phyloP scores from a whole-genome alignment of 2,888 invertebrate genomes.

The Pollenia griseotomentosa region DNA sequence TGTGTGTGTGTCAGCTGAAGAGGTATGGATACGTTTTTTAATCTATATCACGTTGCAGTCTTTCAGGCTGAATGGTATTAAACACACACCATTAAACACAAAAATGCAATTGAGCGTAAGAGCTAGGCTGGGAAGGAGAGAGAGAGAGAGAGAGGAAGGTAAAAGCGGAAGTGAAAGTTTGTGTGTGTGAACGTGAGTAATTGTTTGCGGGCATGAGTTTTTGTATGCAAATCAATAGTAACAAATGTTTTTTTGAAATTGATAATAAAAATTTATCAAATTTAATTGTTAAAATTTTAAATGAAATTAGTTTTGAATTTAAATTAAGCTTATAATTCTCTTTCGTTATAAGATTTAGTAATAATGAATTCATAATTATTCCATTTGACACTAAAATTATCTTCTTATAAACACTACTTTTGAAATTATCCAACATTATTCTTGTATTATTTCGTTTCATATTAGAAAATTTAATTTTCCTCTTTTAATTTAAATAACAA shows the following conservation, averaged over 20 bases:
- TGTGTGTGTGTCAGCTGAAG: neutral
- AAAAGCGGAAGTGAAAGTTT: conserved; percentile 19
- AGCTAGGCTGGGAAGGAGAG: neutral
- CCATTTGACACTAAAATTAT: conserved; percentile 24
- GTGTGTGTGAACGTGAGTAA: neutral
- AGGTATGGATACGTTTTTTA: neutral
- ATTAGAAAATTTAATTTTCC: neutral
- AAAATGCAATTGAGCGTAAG: conserved; percentile 40
- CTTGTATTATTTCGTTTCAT: neutral
- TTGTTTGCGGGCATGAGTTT: neutral
- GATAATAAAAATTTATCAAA: neutral
- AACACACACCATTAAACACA: conserved; percentile 59
- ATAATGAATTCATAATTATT: no score
- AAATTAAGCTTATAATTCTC: no score
- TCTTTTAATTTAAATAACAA: conserved; percentile 5
- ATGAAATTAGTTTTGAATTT: no score
- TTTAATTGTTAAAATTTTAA: no score
- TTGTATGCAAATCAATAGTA: conserved; percentile 26
- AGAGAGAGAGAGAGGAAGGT: conserved; percentile 14
- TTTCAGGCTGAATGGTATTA: conserved; percentile 53
- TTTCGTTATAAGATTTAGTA: no score
- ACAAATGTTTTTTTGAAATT: conserved; percentile 38
- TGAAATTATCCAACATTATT: no score
- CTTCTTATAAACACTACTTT: neutral
- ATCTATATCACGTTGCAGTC: conserved; percentile 32